Percentiles rank a stretch among this genome's conserved stretches.
These are phyloP conservation scores for Chaenocephalus aceratus DNA, from an alignment of 2,113 vertebrate genomes.

Conservation along the genomic window DNA sequence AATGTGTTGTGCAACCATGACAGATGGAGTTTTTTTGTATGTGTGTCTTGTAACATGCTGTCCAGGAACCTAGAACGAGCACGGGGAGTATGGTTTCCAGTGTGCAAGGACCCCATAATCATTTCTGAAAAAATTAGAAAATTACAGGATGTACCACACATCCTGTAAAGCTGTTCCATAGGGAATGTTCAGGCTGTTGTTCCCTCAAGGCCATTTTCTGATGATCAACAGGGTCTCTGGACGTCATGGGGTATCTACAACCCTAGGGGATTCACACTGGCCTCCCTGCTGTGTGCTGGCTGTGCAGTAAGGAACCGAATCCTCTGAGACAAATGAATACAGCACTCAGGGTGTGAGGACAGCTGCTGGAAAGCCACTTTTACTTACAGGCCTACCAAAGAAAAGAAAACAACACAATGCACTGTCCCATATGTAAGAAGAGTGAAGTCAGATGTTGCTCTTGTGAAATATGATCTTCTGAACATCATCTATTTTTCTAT, in stretches of 20 bases:
- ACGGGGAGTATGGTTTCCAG: constrained; percentile 37
- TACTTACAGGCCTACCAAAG: constrained; percentile 43
- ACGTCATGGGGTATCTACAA: constrained; percentile 41
- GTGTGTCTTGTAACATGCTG: not conserved
- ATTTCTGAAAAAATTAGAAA: constrained; percentile 43
- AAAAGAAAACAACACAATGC: constrained; percentile 62
- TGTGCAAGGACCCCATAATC: constrained; percentile 12
- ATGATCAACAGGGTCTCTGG: constrained; percentile 23
- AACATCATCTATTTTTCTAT: constrained; percentile 22
- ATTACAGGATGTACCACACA: constrained; percentile 64
- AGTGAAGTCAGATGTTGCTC: constrained; percentile 36
- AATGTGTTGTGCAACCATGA: not conserved
- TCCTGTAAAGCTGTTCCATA: constrained; percentile 50
- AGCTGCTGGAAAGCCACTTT: constrained; percentile 64
- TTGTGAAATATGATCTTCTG: constrained; percentile 40
- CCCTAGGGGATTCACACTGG: constrained; percentile 42
- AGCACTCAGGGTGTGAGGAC: constrained; percentile 54
- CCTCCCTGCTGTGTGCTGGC: constrained; percentile 28
- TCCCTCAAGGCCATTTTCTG: constrained; percentile 54
- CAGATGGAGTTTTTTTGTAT: constrained; percentile 3
- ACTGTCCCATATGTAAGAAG: constrained; percentile 37
- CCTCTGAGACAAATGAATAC: constrained; percentile 62
- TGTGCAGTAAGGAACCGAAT: constrained; percentile 50
- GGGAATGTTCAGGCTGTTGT: constrained; percentile 41
- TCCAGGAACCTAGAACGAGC: constrained; percentile 33